Evolutionary conservation across 2,797 vertebrate species (phyloP).

Genomic region (Strix occidentalis): DNA sequence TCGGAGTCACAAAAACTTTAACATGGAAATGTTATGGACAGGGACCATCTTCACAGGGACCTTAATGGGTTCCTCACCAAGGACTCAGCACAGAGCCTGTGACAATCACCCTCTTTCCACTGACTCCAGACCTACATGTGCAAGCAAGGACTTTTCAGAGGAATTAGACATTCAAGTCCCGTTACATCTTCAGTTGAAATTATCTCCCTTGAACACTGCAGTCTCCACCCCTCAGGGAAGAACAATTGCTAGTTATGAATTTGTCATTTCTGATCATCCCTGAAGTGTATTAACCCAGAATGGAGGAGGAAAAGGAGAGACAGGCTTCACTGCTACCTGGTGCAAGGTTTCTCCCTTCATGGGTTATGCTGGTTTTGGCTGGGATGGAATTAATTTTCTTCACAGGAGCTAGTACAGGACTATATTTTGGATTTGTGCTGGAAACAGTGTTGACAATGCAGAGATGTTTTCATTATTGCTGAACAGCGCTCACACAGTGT

Average conservation of each 20-base stretch:
- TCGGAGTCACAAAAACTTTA: neutral
- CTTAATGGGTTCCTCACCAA: neutral
- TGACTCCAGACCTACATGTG: rapidly evolving
- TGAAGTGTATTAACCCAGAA: neutral
- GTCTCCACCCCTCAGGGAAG: neutral
- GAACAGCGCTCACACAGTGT: no score
- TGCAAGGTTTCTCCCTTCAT: neutral
- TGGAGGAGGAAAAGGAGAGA: neutral
- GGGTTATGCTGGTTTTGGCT: no score
- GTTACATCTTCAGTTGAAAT: neutral
- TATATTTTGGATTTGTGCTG: no score
- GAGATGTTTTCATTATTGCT: no score
- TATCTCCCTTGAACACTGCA: no score
- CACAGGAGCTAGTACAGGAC: no score
- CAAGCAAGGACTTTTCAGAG: neutral
- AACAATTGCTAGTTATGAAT: neutral
- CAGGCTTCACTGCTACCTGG: neutral
- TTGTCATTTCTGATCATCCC: neutral
- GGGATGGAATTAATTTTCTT: no score
- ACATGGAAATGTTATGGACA: neutral
- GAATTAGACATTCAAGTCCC: no score
- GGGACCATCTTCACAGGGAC: neutral
- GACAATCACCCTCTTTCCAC: neutral
- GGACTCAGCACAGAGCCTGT: neutral
- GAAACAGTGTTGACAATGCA: no score